Evolutionary conservation across 1,140 invertebrate species (phyloP), one percentile per base, ranked within the genome.

Genomic region (Eriosoma lanigerum): DNA sequence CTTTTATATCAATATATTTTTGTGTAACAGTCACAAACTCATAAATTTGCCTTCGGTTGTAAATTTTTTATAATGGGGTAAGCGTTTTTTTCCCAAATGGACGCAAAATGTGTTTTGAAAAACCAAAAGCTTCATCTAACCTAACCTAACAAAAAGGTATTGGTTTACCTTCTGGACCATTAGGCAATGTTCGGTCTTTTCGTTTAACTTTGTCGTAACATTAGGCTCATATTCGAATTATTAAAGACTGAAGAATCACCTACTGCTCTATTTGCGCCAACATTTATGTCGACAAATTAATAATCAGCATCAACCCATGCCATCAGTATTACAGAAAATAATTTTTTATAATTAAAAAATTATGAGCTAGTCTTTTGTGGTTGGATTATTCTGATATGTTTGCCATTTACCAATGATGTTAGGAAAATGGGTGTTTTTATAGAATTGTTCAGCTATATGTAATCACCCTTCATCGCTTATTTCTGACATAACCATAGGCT

Each of bases 281-380:
- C 81, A 81, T 86, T 81, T n/a, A 60, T 60, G 21, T 72, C 82
- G 13, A 83, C 46, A 60, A 86, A 85, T 81, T 82, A 83, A 56
- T 85, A 86, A 29, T 85, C 82, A 26, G 82, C 82, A 85, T 85
- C 83, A 48, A 83, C 84, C 19, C 85, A 81, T 70, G 84, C 84
- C 58, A 87, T 32, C 44, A 88, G 83, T 60, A 87, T 84, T 75
- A 87, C 85, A 81, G 85, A 86, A 83, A 85, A 83, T 12, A 81
- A 84, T 50, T 85, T 83, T 84, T 89, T 89, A 83, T 88, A 89
- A 83, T 89, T 89, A 82, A 84, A 88, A 82, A 85, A 88, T 21
- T 83, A 70, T 15, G 85, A 85, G 75, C 85, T 85, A 84, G 82
- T 82, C 72, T 85, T 83, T 66, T 82, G 78, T 64, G 86, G 85